These are phyloP conservation scores for Leptinotarsa texana DNA, from an alignment of 1,140 invertebrate species.

Conservation along the genomic window DNA sequence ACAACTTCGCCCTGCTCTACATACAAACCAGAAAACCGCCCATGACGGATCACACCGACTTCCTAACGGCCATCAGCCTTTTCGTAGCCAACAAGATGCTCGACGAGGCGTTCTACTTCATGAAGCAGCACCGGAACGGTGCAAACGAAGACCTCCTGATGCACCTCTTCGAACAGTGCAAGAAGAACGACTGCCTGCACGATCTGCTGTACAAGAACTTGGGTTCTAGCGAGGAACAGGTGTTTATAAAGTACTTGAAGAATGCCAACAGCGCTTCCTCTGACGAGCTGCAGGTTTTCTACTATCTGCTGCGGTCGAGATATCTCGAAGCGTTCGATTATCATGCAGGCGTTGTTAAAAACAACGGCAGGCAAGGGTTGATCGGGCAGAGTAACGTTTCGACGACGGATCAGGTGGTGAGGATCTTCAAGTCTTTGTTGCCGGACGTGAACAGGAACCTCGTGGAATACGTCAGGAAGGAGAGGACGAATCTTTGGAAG, in stretches of 20 bases:
- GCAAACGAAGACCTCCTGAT: constrained; percentile 36
- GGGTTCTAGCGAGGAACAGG: constrained; percentile 42
- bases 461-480: constrained; percentile 41
- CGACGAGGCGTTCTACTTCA: constrained; percentile 51
- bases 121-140: constrained; percentile 32
- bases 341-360: constrained; percentile 24
- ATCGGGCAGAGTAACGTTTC: constrained; percentile 37
- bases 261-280: constrained; percentile 31
- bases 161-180: constrained; percentile 48
- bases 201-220: constrained; percentile 40
- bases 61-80: constrained; percentile 45
- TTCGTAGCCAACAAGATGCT: constrained; percentile 49
- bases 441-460: constrained; percentile 44
- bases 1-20: constrained; percentile 49
- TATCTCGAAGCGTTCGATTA: constrained; percentile 50
- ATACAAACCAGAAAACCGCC: constrained; percentile 48
- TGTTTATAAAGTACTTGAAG: constrained; percentile 48
- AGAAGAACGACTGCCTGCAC: constrained; percentile 39
- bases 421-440: constrained; percentile 40
- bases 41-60: constrained; percentile 42
- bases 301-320: constrained; percentile 46
- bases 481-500: constrained; percentile 41
- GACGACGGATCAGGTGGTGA: constrained; percentile 40
- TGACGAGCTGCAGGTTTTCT: constrained; percentile 48
- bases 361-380: constrained; percentile 39